Conservation (phyloP, 2,888 invertebrate genomes). For the Anthophora plumipes region DNA sequence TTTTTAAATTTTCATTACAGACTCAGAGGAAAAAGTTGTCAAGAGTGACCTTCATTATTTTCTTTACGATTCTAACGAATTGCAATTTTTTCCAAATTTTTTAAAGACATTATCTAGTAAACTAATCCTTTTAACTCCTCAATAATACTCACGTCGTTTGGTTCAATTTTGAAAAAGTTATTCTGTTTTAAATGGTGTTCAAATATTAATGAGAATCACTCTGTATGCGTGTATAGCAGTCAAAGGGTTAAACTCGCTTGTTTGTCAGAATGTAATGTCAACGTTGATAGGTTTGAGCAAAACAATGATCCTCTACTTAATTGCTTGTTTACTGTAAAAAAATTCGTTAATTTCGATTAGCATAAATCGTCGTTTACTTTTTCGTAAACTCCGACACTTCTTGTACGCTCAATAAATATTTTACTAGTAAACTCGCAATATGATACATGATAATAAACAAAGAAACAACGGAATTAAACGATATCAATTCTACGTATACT, state of each 20-base stretch:
- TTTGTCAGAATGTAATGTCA: not conserved
- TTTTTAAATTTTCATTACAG: too few species aligned
- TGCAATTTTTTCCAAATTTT: too few species aligned
- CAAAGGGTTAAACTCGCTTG: not conserved
- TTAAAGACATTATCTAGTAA: too few species aligned
- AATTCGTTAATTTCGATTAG: not conserved
- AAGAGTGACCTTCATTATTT: too few species aligned
- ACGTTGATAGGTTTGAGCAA: not conserved
- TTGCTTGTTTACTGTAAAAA: not conserved
- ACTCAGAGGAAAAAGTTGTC: too few species aligned
- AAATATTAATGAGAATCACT: too few species aligned
- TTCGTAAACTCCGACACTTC: not conserved
- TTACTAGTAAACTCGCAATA: not conserved
- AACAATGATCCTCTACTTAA: not conserved
- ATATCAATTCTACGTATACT: not conserved
- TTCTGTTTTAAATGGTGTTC: too few species aligned
- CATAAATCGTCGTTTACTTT: not conserved
- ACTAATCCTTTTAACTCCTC: too few species aligned
- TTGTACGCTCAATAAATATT: not conserved
- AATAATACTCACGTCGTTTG: too few species aligned
- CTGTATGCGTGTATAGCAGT: too few species aligned
- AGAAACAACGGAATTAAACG: not conserved
- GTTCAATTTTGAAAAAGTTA: too few species aligned
- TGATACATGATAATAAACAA: not conserved
- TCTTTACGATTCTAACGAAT: too few species aligned